phyloP scores from a whole-genome alignment of 2,888 invertebrate species.

The Drosophila aldrichi region DNA sequence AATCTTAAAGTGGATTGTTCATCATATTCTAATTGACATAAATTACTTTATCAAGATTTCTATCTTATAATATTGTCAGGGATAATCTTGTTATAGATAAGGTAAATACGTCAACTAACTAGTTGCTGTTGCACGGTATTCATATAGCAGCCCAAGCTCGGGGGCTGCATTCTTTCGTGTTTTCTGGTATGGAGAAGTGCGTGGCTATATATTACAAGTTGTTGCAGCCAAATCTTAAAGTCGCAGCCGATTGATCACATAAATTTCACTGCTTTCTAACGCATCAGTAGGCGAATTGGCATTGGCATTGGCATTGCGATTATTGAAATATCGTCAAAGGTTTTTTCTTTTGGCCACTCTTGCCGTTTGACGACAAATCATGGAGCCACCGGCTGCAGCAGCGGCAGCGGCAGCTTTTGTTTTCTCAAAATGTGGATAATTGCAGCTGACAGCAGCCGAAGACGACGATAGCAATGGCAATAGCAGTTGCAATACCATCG shows the following conservation, averaged over 20 bases:
- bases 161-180: slow-evolving; percentile 23
- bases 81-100: slow-evolving; percentile 8
- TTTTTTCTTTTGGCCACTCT: slow-evolving; percentile 57
- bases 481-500: slow-evolving; percentile 1
- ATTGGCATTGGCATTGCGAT: slow-evolving; percentile 44
- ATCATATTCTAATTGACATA: neutral
- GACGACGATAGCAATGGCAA: slow-evolving; percentile 20
- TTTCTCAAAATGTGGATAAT: slow-evolving; percentile 71
- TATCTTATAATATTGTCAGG: neutral
- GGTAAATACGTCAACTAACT: neutral
- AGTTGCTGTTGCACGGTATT: slow-evolving; percentile 30
- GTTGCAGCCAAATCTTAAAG: slow-evolving; percentile 52
- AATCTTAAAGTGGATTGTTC: neutral
- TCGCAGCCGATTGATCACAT: slow-evolving; percentile 46
- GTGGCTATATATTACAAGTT: slow-evolving; percentile 66
- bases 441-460: slow-evolving; percentile 63
- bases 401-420: slow-evolving; percentile 48
- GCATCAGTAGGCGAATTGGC: slow-evolving; percentile 34
- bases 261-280: slow-evolving; percentile 80
- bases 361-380: slow-evolving; percentile 67
- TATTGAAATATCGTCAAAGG: slow-evolving; percentile 75
- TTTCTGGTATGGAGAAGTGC: slow-evolving; percentile 26
- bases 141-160: neutral
- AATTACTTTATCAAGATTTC: neutral
- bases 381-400: slow-evolving; percentile 31